Percentiles rank a stretch among this genome's conserved stretches.
phyloP scores from a whole-genome alignment of 2,888 invertebrate species.

The Zaprionus obscuricornis region DNA sequence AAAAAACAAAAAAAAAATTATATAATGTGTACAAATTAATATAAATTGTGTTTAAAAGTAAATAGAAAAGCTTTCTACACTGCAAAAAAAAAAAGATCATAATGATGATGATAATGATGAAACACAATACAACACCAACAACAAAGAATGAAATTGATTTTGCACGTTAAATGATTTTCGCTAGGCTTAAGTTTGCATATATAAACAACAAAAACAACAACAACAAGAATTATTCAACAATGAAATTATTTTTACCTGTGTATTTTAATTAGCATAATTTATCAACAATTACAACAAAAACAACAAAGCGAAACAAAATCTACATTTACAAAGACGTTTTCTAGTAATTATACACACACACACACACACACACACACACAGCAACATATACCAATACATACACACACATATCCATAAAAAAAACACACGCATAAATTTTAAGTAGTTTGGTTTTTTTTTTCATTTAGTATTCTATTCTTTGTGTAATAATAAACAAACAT shows the following conservation, averaged over 20 bases:
- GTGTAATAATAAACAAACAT: constrained; percentile 67
- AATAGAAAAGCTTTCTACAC: constrained; percentile 58
- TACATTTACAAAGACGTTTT: constrained; percentile 77
- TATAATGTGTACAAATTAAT: constrained; percentile 77
- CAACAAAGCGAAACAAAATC: constrained; percentile 52
- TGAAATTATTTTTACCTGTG: constrained; percentile 79
- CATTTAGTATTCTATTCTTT: constrained; percentile 68
- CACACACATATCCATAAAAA: constrained; percentile 42
- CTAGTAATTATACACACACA: constrained; percentile 65
- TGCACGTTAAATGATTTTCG: constrained; percentile 63
- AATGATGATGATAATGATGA: no score
- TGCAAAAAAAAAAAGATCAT: constrained; percentile 43
- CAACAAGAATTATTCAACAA: constrained; percentile 66
- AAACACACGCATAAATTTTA: constrained; percentile 27
- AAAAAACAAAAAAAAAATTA: no score
- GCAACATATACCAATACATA: constrained; percentile 27
- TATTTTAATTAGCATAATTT: constrained; percentile 77
- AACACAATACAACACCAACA: constrained; percentile 29
- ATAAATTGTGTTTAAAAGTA: constrained; percentile 52
- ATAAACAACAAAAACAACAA: constrained; percentile 23
- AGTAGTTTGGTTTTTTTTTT: constrained; percentile 77
- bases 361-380: constrained; percentile 12
- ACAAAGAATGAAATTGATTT: constrained; percentile 49
- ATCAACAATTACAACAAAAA: constrained; percentile 39
- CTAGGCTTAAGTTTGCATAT: constrained; percentile 63